Percentiles rank a stretch among this genome's conserved stretches.
Conservation (phyloP, 2,113 vertebrate genomes). For the Melozone crissalis region DNA sequence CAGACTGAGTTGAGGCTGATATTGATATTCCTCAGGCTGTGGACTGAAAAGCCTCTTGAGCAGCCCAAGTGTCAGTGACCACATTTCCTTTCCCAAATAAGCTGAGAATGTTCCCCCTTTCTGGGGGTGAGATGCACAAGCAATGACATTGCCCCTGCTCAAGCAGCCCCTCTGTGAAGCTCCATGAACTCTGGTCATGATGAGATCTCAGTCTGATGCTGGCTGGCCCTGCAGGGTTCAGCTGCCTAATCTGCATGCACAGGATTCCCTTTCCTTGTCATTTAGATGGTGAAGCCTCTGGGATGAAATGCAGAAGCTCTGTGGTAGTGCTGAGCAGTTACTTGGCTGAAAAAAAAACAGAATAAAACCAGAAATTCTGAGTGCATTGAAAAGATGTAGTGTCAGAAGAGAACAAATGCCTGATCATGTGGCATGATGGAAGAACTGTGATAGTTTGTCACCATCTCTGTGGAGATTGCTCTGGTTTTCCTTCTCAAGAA, state of each 20-base stretch:
- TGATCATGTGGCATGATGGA: neutral
- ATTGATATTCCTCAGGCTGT: neutral
- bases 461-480: neutral
- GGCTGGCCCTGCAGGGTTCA: neutral
- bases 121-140: neutral
- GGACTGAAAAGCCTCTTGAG: neutral
- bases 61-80: neutral
- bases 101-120: neutral
- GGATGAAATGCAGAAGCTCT: neutral
- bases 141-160: neutral
- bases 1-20: neutral
- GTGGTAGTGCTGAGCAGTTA: neutral
- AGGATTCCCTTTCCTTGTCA: neutral
- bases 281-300: neutral
- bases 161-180: neutral
- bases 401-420: neutral
- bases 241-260: neutral
- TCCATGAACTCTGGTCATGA: neutral
- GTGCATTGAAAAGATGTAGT: neutral
- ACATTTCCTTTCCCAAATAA: neutral
- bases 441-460: neutral
- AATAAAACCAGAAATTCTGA: neutral
- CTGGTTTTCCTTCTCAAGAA: neutral
- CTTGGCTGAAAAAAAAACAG: neutral
- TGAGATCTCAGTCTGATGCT: neutral